Base-by-base conservation (phyloP, 2,113 vertebrate species). In the Misgurnus anguillicaudatus region DNA sequence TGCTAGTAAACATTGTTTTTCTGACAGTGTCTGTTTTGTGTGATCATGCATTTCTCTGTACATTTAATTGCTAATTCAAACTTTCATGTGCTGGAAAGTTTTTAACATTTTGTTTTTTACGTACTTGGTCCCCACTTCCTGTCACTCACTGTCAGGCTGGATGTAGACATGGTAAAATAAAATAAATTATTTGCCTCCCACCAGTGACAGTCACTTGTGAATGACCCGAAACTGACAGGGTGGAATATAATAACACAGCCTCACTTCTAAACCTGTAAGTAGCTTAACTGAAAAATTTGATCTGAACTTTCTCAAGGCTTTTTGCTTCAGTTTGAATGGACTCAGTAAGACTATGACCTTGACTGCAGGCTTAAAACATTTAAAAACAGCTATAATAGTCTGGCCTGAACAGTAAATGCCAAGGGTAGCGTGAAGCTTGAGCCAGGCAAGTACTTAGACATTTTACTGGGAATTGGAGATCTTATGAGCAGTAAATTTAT, bases 251-350 rank as follows among this genome's bases (percentile, higher is more conserved):
- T 74, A 60, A 74, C 31, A 47, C 57, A 45, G 13, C 39, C 42
- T 4, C 4, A 61, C 19, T 61, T 45, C 39, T 21, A 41, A 61
- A 74, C 21, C 38, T 4, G 19, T 16, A 75, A 63, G 42, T 14
- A 9, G 73, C 60, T 63, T 64, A 75, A 36, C 73, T 48, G 60
- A 24, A 38, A 47, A 63, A 75, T 63, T 47, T 36, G 8, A 75
- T 75, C 60, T 75, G 58, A 75, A 75, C 53, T 31, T 75, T 63
- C 24, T 48, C 41, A 47, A 42, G 58, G 58, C 72, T 61, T 38
- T 75, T 19, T 48, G 24, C 73, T 75, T 41, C 24, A 9, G 41
- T 51, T 42, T 36, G 51, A 63, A 63, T 58, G 45, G 19, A 63
- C 45, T 48, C 60, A 11, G 4, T 62, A 19, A 75, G 42, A 51